Evolutionary conservation across 1,140 invertebrate species (phyloP).

Genomic region (Asobara japonica): DNA sequence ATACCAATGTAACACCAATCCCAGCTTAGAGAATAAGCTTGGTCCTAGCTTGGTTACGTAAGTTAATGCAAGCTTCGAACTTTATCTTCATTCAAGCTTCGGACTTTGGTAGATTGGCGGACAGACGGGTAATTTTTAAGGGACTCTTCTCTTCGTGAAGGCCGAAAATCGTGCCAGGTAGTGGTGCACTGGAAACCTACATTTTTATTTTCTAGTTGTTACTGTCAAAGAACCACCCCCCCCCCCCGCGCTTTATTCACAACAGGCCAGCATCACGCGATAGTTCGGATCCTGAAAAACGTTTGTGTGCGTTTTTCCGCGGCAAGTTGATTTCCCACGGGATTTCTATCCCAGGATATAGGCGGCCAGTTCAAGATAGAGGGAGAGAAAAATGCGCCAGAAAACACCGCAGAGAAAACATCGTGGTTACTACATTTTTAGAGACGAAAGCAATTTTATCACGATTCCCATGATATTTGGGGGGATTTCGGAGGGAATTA

Average conservation of each 20-base stretch:
- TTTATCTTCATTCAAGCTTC: too few relatives aligned
- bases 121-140: too few relatives aligned
- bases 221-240: not conserved
- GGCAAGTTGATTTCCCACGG: conserved; percentile 57
- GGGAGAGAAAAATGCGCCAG: not conserved
- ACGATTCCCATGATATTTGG: not conserved
- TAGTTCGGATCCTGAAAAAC: conserved; percentile 1
- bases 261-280: conserved; percentile 16
- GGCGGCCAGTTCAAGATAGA: conserved; percentile 33
- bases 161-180: too few relatives aligned
- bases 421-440: conserved; percentile 2
- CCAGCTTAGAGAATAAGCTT: too few relatives aligned
- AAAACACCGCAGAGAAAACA: not conserved
- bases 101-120: too few relatives aligned
- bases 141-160: too few relatives aligned
- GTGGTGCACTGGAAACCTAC: not conserved
- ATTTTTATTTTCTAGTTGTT: not conserved
- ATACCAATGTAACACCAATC: too few relatives aligned
- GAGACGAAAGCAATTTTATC: conserved; percentile 18
- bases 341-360: conserved; percentile 35
- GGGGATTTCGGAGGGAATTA: not conserved
- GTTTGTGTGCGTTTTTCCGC: conserved; percentile 33
- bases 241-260: not conserved
- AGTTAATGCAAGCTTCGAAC: too few relatives aligned
- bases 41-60: too few relatives aligned